A percentile compares a stretch with the other conserved stretches of the same genome.
Conservation (phyloP, 1,140 invertebrate genomes). For the Leptestheria dahalacensis region DNA sequence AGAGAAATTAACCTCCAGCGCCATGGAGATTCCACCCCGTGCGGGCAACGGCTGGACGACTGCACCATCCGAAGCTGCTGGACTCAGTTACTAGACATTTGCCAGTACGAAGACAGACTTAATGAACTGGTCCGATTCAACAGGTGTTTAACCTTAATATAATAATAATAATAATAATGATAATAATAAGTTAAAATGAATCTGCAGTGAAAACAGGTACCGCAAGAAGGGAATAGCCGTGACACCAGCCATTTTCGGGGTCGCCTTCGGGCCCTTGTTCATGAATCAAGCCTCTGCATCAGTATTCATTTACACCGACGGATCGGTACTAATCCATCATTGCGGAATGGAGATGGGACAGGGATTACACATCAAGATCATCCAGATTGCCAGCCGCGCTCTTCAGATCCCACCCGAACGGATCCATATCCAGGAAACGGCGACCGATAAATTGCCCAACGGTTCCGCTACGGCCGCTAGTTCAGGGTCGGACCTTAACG, state of each 20-base stretch:
- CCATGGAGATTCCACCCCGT: conserved; percentile 63
- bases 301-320: conserved; percentile 75
- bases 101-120: too few relatives aligned
- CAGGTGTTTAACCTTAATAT: too few relatives aligned
- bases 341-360: conserved; percentile 93
- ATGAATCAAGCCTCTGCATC: conserved; percentile 81
- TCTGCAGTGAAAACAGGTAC: too few relatives aligned
- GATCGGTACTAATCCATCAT: conserved; percentile 78
- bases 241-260: conserved; percentile 77
- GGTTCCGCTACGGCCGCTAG: conserved; percentile 84
- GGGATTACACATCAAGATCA: conserved; percentile 88
- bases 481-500: conserved; percentile 81
- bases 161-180: too few relatives aligned
- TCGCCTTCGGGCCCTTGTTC: conserved; percentile 61
- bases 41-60: conserved; percentile 52
- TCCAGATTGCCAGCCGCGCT: conserved; percentile 62
- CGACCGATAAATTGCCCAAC: conserved; percentile 89
- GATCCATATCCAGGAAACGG: conserved; percentile 76
- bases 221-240: conserved; percentile 67
- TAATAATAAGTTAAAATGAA: too few relatives aligned
- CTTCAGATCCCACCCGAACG: conserved; percentile 54
- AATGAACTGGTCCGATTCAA: conserved; percentile 57
- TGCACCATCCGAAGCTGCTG: conserved; percentile 68
- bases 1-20: conserved; percentile 52
- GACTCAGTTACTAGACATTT: conserved; percentile 65